Percentiles rank a stretch among this genome's conserved stretches.
Evolutionary conservation across 2,113 vertebrate species (phyloP).

Genomic region (Bubalus kerabau): DNA sequence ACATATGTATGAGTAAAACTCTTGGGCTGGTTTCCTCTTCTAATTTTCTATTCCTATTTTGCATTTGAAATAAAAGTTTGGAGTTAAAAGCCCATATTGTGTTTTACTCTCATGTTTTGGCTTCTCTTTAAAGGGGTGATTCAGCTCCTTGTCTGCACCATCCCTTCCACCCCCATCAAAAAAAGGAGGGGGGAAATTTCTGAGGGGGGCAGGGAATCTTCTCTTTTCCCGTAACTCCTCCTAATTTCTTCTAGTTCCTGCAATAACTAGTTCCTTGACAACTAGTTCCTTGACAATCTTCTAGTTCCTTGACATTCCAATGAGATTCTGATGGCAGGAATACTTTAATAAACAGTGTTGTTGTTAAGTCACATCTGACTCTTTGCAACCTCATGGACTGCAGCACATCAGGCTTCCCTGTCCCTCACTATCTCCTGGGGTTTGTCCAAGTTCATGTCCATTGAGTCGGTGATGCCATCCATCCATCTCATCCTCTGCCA

Average conservation of each 20-base stretch:
- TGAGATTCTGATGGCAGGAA: background rate
- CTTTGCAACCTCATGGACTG: background rate
- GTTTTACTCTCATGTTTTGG: background rate
- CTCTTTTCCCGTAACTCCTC: background rate
- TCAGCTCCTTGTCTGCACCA: background rate
- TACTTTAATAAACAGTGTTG: background rate
- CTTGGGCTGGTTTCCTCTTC: background rate
- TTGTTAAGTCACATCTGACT: background rate
- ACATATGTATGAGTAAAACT: background rate
- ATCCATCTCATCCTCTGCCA: background rate
- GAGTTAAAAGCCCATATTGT: background rate
- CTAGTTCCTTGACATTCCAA: background rate
- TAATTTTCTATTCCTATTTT: background rate
- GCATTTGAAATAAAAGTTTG: conserved; percentile 25
- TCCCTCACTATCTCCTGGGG: background rate
- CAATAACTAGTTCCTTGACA: background rate
- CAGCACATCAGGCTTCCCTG: background rate
- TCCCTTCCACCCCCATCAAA: rapidly evolving
- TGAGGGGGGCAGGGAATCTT: rapidly evolving
- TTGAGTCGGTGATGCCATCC: background rate
- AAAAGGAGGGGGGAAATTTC: background rate
- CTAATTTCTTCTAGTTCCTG: background rate
- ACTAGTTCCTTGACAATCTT: background rate
- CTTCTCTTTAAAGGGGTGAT: background rate
- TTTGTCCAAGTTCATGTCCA: background rate